Conservation (phyloP, 2,888 invertebrate genomes). For the Xestoiulus laeticollis region DNA sequence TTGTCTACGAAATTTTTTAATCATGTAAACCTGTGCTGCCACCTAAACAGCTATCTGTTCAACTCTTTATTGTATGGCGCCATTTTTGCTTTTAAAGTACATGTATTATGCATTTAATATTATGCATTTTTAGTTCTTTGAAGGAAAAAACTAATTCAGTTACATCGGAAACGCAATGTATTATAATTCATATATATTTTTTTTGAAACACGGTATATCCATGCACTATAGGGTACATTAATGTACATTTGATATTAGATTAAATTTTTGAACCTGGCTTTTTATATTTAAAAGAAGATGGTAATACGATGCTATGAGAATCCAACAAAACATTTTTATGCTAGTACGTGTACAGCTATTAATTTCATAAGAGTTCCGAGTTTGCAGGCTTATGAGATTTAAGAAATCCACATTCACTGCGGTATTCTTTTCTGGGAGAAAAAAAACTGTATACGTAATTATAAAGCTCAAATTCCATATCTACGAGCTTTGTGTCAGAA, state of each 20-base stretch:
- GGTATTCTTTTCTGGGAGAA: not conserved
- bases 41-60: not conserved
- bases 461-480: not conserved
- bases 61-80: not conserved
- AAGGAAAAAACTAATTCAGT: not conserved
- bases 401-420: not conserved
- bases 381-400: not conserved
- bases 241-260: not conserved
- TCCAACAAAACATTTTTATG: not conserved
- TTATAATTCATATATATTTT: not conserved
- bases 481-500: not conserved
- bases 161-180: no score
- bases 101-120: not conserved
- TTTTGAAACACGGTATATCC: no score
- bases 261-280: not conserved
- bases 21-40: not conserved
- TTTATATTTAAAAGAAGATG: not conserved
- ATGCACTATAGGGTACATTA: not conserved
- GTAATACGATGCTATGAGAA: not conserved
- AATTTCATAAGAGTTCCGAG: not conserved
- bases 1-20: not conserved
- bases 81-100: not conserved
- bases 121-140: not conserved
- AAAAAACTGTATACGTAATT: not conserved
- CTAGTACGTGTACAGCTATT: not conserved